Conservation (phyloP, 2,113 vertebrate genomes). For the Cephalopholis sonnerati region DNA sequence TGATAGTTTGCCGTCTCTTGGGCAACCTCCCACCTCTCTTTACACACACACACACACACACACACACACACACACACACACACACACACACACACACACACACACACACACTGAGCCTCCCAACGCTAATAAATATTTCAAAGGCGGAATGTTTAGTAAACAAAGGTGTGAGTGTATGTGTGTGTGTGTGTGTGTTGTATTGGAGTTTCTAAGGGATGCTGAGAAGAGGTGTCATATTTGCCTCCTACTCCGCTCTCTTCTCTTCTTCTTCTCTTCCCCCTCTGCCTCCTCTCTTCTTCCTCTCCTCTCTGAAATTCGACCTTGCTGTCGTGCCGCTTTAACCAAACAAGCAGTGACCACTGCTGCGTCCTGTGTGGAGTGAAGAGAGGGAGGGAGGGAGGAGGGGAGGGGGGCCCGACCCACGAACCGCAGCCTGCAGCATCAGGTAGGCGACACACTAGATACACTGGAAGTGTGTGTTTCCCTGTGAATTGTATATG, state of each 20-base stretch:
- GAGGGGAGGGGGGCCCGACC: not conserved
- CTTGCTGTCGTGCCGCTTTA: slow-evolving; percentile 39
- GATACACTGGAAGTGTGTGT: not conserved
- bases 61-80: slow-evolving; percentile 52
- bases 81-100: slow-evolving; percentile 43
- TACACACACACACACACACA: slow-evolving; percentile 51
- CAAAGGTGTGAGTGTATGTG: slow-evolving; percentile 63
- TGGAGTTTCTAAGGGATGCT: slow-evolving; percentile 70
- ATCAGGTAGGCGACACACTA: slow-evolving; percentile 9
- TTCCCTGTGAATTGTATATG: not conserved
- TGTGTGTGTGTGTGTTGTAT: slow-evolving; percentile 38
- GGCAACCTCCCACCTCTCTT: slow-evolving; percentile 35
- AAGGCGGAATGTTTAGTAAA: slow-evolving; percentile 80
- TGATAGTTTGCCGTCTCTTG: slow-evolving; percentile 51
- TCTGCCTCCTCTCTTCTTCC: not conserved
- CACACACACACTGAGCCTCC: slow-evolving; percentile 65
- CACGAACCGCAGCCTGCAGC: slow-evolving; percentile 40
- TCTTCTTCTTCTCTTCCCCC: slow-evolving; percentile 12
- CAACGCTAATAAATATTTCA: slow-evolving; percentile 83
- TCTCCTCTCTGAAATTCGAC: slow-evolving; percentile 54
- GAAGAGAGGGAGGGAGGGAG: not conserved
- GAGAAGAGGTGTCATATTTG: slow-evolving; percentile 71
- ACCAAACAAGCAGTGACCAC: slow-evolving; percentile 61
- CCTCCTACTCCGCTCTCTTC: slow-evolving; percentile 21
- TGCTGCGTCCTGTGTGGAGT: slow-evolving; percentile 24